Evolutionary conservation across 1,140 invertebrate species (phyloP).

Genomic region (Rhyzopertha dominica): DNA sequence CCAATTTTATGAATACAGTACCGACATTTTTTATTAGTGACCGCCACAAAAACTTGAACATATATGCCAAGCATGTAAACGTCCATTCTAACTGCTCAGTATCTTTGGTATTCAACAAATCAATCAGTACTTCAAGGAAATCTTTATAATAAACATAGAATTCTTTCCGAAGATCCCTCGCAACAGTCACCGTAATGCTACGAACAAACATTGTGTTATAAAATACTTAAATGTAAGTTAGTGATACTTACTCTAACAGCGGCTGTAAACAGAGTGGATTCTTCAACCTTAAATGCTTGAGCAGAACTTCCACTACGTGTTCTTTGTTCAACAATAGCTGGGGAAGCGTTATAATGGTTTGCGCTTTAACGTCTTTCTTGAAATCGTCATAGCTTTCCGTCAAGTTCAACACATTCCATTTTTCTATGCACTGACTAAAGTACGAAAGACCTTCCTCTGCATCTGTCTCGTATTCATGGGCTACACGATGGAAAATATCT

Average conservation of each 20-base stretch:
- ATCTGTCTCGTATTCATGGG: slow-evolving; percentile 62
- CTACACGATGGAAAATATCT: slow-evolving; percentile 70
- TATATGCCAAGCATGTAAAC: slow-evolving; percentile 76
- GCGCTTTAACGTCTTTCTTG: slow-evolving; percentile 58
- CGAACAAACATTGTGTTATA: slow-evolving; percentile 38
- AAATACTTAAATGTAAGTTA: slow-evolving; percentile 13
- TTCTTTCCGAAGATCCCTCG: slow-evolving; percentile 78
- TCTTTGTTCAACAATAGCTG: slow-evolving; percentile 77
- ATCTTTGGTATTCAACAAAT: slow-evolving; percentile 70
- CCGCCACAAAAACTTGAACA: slow-evolving; percentile 84
- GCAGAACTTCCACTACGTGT: slow-evolving; percentile 62
- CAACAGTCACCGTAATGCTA: slow-evolving; percentile 77
- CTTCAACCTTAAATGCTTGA: slow-evolving; percentile 65
- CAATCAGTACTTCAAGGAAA: slow-evolving; percentile 65
- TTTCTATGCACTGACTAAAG: slow-evolving; percentile 75
- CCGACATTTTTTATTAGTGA: slow-evolving; percentile 75
- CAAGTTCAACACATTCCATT: slow-evolving; percentile 82
- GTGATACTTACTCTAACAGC: slow-evolving; percentile 70
- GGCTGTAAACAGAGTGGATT: slow-evolving; percentile 71
- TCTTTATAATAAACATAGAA: slow-evolving; percentile 77
- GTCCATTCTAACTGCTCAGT: slow-evolving; percentile 77
- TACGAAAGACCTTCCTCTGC: slow-evolving; percentile 67
- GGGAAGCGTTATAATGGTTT: slow-evolving; percentile 67
- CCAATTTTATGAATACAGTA: slow-evolving; percentile 65
- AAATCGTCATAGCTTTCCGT: slow-evolving; percentile 76